phyloP scores from a whole-genome alignment of 2,113 vertebrate genomes.

The Pampusana beccarii region DNA sequence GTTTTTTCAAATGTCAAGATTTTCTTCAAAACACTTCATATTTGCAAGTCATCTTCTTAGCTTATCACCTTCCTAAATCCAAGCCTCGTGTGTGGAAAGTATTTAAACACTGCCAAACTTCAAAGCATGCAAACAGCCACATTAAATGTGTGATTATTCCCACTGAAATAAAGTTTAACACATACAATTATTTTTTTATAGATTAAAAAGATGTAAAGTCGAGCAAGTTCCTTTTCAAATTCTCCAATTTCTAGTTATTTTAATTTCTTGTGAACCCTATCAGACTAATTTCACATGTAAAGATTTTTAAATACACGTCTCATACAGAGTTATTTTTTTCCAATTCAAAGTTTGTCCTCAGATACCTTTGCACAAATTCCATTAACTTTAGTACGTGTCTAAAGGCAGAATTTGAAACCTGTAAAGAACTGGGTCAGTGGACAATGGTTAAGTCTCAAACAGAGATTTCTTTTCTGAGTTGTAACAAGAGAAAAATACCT shows the following conservation, averaged over 20 bases:
- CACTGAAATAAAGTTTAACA: neutral
- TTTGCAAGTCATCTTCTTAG: neutral
- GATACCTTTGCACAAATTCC: neutral
- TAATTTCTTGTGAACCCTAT: neutral
- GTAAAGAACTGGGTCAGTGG: conserved; percentile 38
- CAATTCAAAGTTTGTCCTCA: neutral
- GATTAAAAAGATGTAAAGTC: neutral
- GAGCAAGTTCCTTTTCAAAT: neutral
- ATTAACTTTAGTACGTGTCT: conserved; percentile 14
- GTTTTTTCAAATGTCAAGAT: neutral
- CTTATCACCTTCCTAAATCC: neutral
- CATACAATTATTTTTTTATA: neutral
- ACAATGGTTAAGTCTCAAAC: neutral
- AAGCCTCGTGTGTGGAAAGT: neutral
- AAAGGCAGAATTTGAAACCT: conserved; percentile 23
- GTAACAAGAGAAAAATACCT: neutral
- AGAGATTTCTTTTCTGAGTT: neutral
- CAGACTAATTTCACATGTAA: neutral
- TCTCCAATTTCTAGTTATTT: neutral
- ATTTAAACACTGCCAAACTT: neutral
- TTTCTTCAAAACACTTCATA: neutral
- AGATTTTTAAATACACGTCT: neutral
- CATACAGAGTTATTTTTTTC: neutral
- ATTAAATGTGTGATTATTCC: neutral
- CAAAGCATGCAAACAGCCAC: neutral